Conservation (phyloP, 2,113 vertebrate species). For the Collichthys lucidus region DNA sequence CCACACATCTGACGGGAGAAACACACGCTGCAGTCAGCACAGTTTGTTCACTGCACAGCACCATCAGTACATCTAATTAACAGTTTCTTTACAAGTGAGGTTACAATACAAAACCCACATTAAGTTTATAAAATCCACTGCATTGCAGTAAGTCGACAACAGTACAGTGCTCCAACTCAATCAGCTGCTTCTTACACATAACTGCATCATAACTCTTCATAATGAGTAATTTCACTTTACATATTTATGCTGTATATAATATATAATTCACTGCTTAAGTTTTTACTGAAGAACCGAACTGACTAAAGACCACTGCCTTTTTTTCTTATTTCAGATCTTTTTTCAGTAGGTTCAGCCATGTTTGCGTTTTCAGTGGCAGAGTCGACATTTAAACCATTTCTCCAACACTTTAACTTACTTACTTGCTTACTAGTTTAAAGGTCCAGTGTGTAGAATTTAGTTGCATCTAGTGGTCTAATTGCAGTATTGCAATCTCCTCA, state of each 20-base stretch:
- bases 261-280: no score
- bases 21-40: background rate
- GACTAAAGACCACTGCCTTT: no score
- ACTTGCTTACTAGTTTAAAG: no score
- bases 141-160: background rate
- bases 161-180: background rate
- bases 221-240: no score
- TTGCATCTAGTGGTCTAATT: no score
- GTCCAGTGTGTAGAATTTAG: no score
- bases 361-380: background rate
- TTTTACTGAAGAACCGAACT: no score
- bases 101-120: background rate
- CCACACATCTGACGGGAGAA: conserved; percentile 83
- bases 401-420: background rate
- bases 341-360: no score
- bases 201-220: background rate
- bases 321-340: no score
- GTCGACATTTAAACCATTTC: background rate
- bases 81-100: background rate
- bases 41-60: background rate
- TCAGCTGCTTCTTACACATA: background rate
- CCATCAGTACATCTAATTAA: no score
- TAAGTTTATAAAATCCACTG: background rate
- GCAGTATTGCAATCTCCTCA: no score
- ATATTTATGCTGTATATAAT: no score